A percentile compares a stretch with the other conserved stretches of the same genome.
Conservation (phyloP, 2,113 vertebrate species). For the Aythya baeri region DNA sequence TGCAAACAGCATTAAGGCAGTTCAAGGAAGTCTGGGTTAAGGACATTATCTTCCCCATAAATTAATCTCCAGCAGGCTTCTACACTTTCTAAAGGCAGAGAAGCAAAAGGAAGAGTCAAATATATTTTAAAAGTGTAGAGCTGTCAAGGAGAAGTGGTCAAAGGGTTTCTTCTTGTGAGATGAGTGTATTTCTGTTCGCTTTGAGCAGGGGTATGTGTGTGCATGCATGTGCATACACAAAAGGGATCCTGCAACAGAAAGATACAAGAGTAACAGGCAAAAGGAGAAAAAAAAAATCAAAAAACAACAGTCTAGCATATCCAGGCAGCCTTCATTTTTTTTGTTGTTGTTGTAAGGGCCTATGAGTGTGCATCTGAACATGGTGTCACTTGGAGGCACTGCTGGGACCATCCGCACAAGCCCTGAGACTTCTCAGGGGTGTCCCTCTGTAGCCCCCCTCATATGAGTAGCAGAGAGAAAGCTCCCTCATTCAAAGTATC, state of each 20-base stretch:
- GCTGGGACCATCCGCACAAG: neutral
- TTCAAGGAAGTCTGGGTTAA: slow-evolving; percentile 9
- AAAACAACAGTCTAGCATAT: no score
- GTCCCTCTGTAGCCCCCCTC: neutral
- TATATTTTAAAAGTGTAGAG: slow-evolving; percentile 82
- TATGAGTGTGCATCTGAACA: neutral
- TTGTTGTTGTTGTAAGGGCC: neutral
- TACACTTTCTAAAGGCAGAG: slow-evolving; percentile 69
- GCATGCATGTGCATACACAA: neutral
- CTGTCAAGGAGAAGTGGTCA: slow-evolving; percentile 68
- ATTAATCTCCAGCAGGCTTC: slow-evolving; percentile 83
- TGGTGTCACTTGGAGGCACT: neutral
- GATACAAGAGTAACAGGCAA: neutral
- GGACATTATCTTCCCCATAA: slow-evolving; percentile 59
- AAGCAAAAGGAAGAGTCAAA: slow-evolving; percentile 81
- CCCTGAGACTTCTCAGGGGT: no score
- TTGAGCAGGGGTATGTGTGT: neutral
- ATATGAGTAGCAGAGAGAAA: neutral
- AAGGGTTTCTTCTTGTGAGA: slow-evolving; percentile 68
- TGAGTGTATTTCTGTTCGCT: slow-evolving; percentile 31
- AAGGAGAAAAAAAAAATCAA: neutral
- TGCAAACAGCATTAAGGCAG: slow-evolving; percentile 13
- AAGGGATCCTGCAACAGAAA: neutral
- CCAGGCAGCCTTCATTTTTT: neutral
- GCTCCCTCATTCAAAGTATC: neutral